These are phyloP conservation scores for Phania funesta DNA, from an alignment of 2,888 invertebrate species.

Conservation along the genomic window DNA sequence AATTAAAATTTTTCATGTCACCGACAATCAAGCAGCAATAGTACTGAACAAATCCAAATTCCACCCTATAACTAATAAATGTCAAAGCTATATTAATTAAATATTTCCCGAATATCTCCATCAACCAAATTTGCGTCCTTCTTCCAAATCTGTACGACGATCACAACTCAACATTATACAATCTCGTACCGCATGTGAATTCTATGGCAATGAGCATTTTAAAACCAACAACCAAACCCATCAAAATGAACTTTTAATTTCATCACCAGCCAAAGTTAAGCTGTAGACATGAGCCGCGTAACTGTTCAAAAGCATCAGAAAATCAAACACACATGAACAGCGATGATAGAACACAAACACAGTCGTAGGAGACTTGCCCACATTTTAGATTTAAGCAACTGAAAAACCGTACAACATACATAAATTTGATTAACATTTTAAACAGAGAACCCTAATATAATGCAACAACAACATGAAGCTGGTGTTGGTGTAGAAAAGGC, in stretches of 20 bases:
- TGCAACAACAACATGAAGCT: neutral
- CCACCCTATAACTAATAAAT: no score
- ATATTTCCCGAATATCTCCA: no score
- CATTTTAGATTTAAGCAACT: slow-evolving; percentile 39
- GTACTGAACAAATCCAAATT: no score
- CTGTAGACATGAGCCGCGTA: slow-evolving; percentile 5
- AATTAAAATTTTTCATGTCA: no score
- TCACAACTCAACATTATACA: neutral
- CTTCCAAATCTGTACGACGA: neutral
- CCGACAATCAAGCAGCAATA: no score
- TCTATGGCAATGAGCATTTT: slow-evolving; percentile 48
- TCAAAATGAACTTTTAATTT: slow-evolving; percentile 54
- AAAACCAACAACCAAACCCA: slow-evolving; percentile 17
- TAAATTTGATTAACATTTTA: slow-evolving; percentile 46
- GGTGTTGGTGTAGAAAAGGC: neutral
- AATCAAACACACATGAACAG: slow-evolving; percentile 21
- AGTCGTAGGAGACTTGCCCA: slow-evolving; percentile 54
- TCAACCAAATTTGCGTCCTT: no score
- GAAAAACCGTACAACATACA: slow-evolving; percentile 1
- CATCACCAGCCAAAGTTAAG: slow-evolving; percentile 27
- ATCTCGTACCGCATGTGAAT: slow-evolving; percentile 20
- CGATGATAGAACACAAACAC: slow-evolving; percentile 8
- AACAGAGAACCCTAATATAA: neutral
- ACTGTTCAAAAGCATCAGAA: slow-evolving; percentile 30
- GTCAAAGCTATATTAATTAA: no score